Percentiles rank a stretch among this genome's conserved stretches.
Conservation (phyloP, 2,113 vertebrate species). For the Amphiprion percula region DNA sequence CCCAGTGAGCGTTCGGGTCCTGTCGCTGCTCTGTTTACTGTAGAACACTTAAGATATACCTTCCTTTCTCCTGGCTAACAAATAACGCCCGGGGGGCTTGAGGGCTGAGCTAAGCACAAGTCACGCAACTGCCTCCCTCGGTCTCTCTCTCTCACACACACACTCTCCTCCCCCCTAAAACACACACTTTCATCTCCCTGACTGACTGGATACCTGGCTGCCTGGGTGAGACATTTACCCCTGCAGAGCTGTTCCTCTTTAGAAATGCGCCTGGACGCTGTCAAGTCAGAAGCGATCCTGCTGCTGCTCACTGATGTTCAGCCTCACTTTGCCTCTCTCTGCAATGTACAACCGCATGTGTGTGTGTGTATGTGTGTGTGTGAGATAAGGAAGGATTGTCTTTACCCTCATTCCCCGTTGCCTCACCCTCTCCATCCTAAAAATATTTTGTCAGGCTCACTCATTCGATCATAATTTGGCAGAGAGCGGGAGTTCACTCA, state of each 20-base stretch:
- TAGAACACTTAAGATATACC: constrained; percentile 80
- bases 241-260: constrained; percentile 68
- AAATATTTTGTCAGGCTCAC: constrained; percentile 76
- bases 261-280: constrained; percentile 59
- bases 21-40: constrained; percentile 71
- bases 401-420: constrained; percentile 23
- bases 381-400: constrained; percentile 2
- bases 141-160: constrained; percentile 17
- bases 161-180: constrained; percentile 15
- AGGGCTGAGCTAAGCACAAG: constrained; percentile 77
- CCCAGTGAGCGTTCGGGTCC: constrained; percentile 38
- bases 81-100: constrained; percentile 70
- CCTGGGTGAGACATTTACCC: constrained; percentile 68
- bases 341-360: not conserved
- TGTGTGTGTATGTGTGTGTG: not conserved
- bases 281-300: constrained; percentile 36
- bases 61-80: constrained; percentile 81
- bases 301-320: constrained; percentile 34
- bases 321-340: constrained; percentile 17
- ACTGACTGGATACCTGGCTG: constrained; percentile 49
- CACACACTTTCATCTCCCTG: constrained; percentile 14
- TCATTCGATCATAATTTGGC: constrained; percentile 75
- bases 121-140: constrained; percentile 79
- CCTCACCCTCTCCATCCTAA: constrained; percentile 50
- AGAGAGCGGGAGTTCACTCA: constrained; percentile 71